These are phyloP conservation scores for Cyprinodon tularosa DNA, from an alignment of 2,113 vertebrate genomes.

Conservation along the genomic window DNA sequence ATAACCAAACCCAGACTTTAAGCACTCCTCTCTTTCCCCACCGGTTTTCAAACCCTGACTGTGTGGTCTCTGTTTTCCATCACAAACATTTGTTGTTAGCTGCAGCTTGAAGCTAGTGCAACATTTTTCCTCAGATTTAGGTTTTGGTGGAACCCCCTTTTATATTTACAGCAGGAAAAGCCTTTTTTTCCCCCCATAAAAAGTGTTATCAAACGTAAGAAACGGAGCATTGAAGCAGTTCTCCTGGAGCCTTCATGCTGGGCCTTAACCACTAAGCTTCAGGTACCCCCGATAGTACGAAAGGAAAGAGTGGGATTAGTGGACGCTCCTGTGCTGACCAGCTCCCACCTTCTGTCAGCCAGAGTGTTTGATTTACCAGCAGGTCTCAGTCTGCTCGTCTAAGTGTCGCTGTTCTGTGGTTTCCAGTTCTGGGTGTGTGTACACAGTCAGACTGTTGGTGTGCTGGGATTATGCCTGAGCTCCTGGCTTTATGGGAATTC, in stretches of 20 bases:
- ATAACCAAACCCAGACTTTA: constrained; percentile 50
- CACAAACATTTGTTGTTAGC: constrained; percentile 69
- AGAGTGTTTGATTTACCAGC: constrained; percentile 52
- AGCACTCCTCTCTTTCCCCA: constrained; percentile 36
- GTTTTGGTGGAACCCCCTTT: constrained; percentile 41
- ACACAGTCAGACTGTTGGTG: constrained; percentile 50
- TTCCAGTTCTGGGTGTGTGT: constrained; percentile 61
- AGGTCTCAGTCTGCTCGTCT: constrained; percentile 62
- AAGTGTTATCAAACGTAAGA: constrained; percentile 27
- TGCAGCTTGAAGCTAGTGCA: constrained; percentile 51
- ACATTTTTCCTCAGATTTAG: constrained; percentile 41
- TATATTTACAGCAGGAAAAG: constrained; percentile 42
- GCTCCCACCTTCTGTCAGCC: constrained; percentile 15
- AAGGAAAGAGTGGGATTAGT: neutral
- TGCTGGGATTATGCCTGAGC: constrained; percentile 58
- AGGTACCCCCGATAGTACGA: constrained; percentile 5
- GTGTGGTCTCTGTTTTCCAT: constrained; percentile 73
- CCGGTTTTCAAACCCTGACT: constrained; percentile 49
- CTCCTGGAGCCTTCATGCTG: constrained; percentile 2
- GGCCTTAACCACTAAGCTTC: neutral
- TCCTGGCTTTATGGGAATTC: constrained; percentile 79
- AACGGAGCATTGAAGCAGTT: neutral
- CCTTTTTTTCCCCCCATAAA: constrained; percentile 48
- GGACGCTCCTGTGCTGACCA: constrained; percentile 31
- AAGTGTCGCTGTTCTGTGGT: constrained; percentile 62